phyloP scores from a whole-genome alignment of 2,888 invertebrate species.

The Drosophila mimetica region DNA sequence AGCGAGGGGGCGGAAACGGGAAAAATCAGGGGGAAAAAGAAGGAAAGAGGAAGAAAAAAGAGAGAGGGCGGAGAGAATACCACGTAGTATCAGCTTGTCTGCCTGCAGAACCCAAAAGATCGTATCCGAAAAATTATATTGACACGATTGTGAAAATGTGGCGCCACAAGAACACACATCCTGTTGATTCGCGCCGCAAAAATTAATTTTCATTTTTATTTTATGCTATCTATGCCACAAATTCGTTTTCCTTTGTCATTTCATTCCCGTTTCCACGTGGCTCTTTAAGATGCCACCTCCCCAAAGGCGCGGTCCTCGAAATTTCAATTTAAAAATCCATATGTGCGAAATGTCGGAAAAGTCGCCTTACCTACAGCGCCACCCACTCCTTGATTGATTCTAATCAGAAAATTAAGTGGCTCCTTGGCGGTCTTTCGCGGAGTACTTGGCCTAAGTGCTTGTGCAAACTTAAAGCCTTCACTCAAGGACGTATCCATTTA shows the following conservation, averaged over 20 bases:
- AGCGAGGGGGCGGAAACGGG: not conserved
- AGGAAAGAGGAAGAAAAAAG: not conserved
- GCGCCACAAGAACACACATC: conserved; percentile 11
- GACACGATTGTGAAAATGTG: conserved; percentile 58
- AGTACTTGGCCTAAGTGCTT: conserved; percentile 8
- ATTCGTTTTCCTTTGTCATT: conserved; percentile 52
- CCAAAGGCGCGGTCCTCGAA: too few species aligned
- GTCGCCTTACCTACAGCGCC: not conserved
- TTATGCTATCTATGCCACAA: conserved; percentile 49
- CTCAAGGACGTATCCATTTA: not conserved
- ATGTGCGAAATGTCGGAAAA: conserved; percentile 19
- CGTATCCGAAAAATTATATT: conserved; percentile 71
- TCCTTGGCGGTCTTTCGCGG: conserved; percentile 33
- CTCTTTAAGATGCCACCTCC: conserved; percentile 35
- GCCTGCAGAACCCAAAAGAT: conserved; percentile 42
- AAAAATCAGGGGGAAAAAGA: not conserved
- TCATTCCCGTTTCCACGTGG: conserved; percentile 47
- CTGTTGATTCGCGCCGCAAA: conserved; percentile 59
- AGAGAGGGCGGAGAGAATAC: not conserved
- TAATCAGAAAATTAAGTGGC: conserved; percentile 80
- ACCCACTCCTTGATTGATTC: conserved; percentile 73
- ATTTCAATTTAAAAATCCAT: conserved; percentile 65
- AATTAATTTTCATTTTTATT: conserved; percentile 76
- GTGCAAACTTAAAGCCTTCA: not conserved
- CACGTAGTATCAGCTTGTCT: not conserved